A percentile compares a stretch with the other conserved stretches of the same genome.
Conservation (phyloP, 2,888 invertebrate species). For the Habroteleia sp. region DNA sequence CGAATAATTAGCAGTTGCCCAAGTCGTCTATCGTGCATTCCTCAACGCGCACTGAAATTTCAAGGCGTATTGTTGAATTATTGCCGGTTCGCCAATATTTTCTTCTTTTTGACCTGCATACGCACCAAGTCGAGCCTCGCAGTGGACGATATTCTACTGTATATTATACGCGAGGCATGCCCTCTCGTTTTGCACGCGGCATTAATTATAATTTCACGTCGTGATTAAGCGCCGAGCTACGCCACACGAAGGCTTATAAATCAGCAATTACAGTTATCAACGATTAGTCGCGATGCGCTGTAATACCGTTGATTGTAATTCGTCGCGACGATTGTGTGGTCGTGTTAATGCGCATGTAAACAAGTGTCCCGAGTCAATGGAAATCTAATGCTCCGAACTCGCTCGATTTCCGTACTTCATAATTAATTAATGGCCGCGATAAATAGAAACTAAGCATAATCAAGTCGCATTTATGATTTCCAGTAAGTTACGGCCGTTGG, state of each 20-base stretch:
- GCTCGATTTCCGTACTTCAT: conserved; percentile 9
- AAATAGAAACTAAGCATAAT: conserved; percentile 37
- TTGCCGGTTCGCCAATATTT: conserved; percentile 42
- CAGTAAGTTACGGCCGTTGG: conserved; percentile 13
- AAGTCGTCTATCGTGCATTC: conserved; percentile 53
- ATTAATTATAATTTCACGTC: conserved; percentile 66
- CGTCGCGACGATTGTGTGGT: conserved; percentile 31
- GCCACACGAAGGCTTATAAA: conserved; percentile 62
- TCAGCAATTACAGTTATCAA: conserved; percentile 66
- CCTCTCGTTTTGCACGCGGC: conserved; percentile 46
- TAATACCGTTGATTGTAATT: conserved; percentile 41
- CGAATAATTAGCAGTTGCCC: conserved; percentile 63
- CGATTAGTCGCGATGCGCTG: conserved; percentile 58
- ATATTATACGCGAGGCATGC: conserved; percentile 48
- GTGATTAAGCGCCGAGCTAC: conserved; percentile 60
- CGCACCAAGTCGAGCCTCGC: conserved; percentile 24
- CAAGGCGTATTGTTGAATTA: conserved; percentile 66
- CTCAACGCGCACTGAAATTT: conserved; percentile 58
- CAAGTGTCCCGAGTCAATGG: conserved; percentile 35
- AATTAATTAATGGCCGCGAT: conserved; percentile 37
- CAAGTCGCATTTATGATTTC: conserved; percentile 6
- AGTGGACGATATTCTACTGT: conserved; percentile 58
- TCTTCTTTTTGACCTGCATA: conserved; percentile 46
- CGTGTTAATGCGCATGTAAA: conserved; percentile 49
- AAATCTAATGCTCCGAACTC: conserved; percentile 24